Conservation (phyloP, 2,888 invertebrate species). For the Drosophila kuntzei region DNA sequence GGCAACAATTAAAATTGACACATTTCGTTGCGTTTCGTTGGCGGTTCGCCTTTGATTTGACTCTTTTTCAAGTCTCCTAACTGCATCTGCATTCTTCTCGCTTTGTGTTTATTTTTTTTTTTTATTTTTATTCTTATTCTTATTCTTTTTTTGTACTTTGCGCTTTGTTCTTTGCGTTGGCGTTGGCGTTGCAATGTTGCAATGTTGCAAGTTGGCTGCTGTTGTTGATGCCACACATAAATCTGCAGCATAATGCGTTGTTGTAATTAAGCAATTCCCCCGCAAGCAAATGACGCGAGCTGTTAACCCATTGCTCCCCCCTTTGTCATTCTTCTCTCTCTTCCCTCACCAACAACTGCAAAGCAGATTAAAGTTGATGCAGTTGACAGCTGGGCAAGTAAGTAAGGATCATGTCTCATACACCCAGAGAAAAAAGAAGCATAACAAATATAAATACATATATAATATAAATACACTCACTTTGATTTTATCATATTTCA, state of each 20-base stretch:
- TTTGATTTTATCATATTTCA: too few relatives aligned
- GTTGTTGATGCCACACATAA: slow-evolving; percentile 53
- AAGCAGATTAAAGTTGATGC: slow-evolving; percentile 26
- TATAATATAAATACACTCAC: not conserved
- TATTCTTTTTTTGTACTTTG: slow-evolving; percentile 68
- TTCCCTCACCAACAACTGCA: not conserved
- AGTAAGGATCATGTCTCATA: not conserved
- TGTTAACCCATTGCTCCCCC: slow-evolving; percentile 20
- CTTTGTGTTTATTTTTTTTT: slow-evolving; percentile 70
- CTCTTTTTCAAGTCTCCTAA: slow-evolving; percentile 30
- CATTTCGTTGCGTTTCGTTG: slow-evolving; percentile 79
- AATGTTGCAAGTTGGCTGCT: slow-evolving; percentile 38
- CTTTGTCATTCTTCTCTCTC: not conserved
- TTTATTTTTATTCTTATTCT: slow-evolving; percentile 4
- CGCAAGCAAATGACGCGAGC: slow-evolving; percentile 42
- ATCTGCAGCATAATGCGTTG: slow-evolving; percentile 53
- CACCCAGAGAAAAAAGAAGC: not conserved
- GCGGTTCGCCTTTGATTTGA: slow-evolving; percentile 60
- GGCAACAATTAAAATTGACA: slow-evolving; percentile 83
- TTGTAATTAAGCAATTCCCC: slow-evolving; percentile 77
- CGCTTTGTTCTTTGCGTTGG: slow-evolving; percentile 79
- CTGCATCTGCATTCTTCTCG: slow-evolving; percentile 64
- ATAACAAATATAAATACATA: not conserved
- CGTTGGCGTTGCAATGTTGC: slow-evolving; percentile 66
- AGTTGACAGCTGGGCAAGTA: slow-evolving; percentile 16